Evolutionary conservation across 2,113 vertebrate species (phyloP).

Genomic region (Paratilapia polleni): DNA sequence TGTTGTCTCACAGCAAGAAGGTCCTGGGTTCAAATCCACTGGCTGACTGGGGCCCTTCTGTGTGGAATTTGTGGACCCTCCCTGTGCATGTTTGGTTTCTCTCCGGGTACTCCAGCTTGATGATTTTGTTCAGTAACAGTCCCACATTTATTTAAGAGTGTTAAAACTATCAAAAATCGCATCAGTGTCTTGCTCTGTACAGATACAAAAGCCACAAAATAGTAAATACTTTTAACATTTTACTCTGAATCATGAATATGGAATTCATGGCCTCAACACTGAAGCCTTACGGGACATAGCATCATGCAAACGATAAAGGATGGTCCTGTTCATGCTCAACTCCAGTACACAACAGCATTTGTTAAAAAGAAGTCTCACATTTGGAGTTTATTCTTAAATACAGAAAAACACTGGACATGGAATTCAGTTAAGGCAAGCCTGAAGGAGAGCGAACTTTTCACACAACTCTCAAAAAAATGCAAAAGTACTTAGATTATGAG

Average conservation of each 20-base stretch:
- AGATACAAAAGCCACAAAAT: neutral
- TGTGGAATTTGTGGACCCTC: neutral
- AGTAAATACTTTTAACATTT: neutral
- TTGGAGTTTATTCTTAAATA: neutral
- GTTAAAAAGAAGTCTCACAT: neutral
- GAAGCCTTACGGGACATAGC: constrained; percentile 35
- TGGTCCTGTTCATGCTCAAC: neutral
- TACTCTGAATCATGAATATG: neutral
- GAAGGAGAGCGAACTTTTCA: neutral
- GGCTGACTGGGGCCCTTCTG: neutral
- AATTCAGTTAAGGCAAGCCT: neutral
- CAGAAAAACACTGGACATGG: neutral
- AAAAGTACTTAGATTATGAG: constrained; percentile 1
- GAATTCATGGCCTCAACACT: constrained; percentile 40
- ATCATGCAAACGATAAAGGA: constrained; percentile 18
- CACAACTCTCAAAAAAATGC: neutral
- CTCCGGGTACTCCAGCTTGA: too few species aligned
- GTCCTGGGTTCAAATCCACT: neutral
- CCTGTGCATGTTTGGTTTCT: neutral
- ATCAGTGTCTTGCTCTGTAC: neutral
- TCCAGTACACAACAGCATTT: neutral
- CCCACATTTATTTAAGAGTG: neutral
- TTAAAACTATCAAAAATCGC: neutral
- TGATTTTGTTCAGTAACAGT: constrained; percentile 7
- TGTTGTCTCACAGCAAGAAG: neutral